These are phyloP conservation scores for Erpetoichthys calabaricus DNA, from an alignment of 2,797 vertebrate species.

Conservation along the genomic window DNA sequence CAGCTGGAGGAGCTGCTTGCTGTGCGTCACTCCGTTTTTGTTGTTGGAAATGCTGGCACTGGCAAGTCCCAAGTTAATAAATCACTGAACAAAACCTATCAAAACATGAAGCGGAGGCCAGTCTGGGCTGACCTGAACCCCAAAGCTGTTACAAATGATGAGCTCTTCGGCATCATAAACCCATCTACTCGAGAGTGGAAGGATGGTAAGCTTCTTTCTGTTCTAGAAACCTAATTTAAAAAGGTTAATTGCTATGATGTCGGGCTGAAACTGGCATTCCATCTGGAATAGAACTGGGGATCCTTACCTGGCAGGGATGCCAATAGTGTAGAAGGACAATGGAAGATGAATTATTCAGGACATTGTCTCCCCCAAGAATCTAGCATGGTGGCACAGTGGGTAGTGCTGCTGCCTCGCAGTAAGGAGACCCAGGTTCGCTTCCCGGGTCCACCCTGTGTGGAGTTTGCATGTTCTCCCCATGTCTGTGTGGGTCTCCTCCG, in stretches of 20 bases:
- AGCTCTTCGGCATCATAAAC: constrained; percentile 90
- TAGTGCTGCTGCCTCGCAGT: too few relatives aligned
- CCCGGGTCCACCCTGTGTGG: too few relatives aligned
- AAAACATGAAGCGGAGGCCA: constrained; percentile 67
- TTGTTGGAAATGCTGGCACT: constrained; percentile 75
- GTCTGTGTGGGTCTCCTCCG: too few relatives aligned
- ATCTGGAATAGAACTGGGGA: not conserved
- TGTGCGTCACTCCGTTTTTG: constrained; percentile 84
- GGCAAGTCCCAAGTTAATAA: constrained; percentile 88
- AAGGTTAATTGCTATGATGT: not conserved
- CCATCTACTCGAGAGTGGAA: constrained; percentile 83
- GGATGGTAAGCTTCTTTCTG: constrained; percentile 42
- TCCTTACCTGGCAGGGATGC: not conserved
- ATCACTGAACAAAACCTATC: constrained; percentile 75
- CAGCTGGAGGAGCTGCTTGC: constrained; percentile 83
- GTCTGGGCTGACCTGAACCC: constrained; percentile 90
- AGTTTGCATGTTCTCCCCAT: too few relatives aligned
- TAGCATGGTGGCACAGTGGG: too few relatives aligned
- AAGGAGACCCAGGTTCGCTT: too few relatives aligned
- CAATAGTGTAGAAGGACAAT: not conserved
- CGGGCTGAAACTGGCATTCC: too few relatives aligned
- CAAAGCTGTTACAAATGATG: constrained; percentile 86
- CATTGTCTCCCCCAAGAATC: too few relatives aligned
- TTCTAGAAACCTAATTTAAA: not conserved
- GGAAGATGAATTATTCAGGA: too few relatives aligned